A percentile compares a stretch with the other conserved stretches of the same genome.
Evolutionary conservation across 2,797 vertebrate genomes (phyloP).

Genomic region (Serranus cabrilla): DNA sequence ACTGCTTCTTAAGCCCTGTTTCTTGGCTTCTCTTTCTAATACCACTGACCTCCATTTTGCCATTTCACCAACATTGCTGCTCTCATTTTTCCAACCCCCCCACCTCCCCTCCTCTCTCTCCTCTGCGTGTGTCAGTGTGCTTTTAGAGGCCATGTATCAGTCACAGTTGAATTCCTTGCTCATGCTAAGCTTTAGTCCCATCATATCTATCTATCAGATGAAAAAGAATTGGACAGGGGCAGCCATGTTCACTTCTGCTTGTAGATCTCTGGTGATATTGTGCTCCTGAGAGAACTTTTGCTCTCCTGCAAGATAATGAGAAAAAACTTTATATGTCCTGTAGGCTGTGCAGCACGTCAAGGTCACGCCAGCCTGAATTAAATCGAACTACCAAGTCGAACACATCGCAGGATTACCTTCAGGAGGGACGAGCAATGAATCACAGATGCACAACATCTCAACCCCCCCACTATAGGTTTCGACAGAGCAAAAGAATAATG

Average conservation of each 20-base stretch:
- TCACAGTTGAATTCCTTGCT: conserved; percentile 39
- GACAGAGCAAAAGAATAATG: conserved; percentile 65
- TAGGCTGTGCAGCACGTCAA: conserved; percentile 32
- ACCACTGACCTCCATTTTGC: conserved; percentile 56
- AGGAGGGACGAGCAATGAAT: conserved; percentile 43
- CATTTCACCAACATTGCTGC: conserved; percentile 29
- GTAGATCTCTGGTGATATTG: not conserved
- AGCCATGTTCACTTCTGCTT: not conserved
- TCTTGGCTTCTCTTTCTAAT: conserved; percentile 31
- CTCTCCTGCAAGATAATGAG: conserved; percentile 8
- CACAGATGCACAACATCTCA: conserved; percentile 45
- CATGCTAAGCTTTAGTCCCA: conserved; percentile 14
- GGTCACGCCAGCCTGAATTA: conserved; percentile 56
- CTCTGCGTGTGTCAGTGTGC: conserved; percentile 19
- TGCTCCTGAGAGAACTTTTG: conserved; percentile 5
- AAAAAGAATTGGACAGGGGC: conserved; percentile 1
- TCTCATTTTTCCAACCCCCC: conserved; percentile 32
- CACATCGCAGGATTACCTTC: conserved; percentile 48
- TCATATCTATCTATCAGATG: conserved; percentile 22
- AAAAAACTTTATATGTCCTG: conserved; percentile 5
- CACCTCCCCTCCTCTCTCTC: not conserved
- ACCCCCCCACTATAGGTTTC: conserved; percentile 27
- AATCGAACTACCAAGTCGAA: conserved; percentile 38
- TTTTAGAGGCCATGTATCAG: conserved; percentile 43
- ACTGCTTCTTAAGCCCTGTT: not conserved